These are phyloP conservation scores for Himalopsyche tibetana DNA, from an alignment of 2,888 invertebrate genomes.

Conservation along the genomic window DNA sequence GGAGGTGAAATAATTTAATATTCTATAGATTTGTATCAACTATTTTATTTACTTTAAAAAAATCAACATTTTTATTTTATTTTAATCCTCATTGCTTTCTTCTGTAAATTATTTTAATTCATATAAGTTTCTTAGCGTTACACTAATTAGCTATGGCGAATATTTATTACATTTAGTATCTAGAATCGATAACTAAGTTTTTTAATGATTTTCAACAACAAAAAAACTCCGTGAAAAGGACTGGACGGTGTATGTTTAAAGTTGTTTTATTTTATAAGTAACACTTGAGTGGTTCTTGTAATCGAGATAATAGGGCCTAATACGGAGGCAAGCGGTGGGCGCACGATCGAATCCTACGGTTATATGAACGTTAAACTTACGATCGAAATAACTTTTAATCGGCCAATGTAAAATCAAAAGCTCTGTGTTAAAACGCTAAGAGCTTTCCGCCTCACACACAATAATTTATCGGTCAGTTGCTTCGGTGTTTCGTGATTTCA, in stretches of 20 bases:
- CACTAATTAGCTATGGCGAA: too few species aligned
- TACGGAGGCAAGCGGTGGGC: constrained; percentile 59
- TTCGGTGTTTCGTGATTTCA: constrained; percentile 14
- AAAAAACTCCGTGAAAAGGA: not conserved
- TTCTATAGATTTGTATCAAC: too few species aligned
- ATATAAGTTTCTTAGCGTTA: too few species aligned
- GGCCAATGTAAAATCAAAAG: constrained; percentile 56
- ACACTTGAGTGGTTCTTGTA: constrained; percentile 61
- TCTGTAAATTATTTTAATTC: too few species aligned
- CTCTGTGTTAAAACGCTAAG: constrained; percentile 47
- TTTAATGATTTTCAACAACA: not conserved
- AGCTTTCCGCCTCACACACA: constrained; percentile 20
- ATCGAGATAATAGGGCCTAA: constrained; percentile 64
- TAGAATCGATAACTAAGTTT: not conserved
- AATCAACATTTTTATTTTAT: too few species aligned
- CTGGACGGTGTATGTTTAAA: constrained; percentile 50
- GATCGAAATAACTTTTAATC: constrained; percentile 54
- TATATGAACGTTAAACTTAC: constrained; percentile 45
- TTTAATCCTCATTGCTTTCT: too few species aligned
- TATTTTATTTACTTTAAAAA: too few species aligned
- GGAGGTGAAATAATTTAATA: too few species aligned
- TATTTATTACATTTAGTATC: not conserved
- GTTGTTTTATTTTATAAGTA: constrained; percentile 59
- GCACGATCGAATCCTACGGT: constrained; percentile 59
- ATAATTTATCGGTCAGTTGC: constrained; percentile 4